Evolutionary conservation across 2,113 vertebrate genomes (phyloP).

Genomic region (Amphiprion ocellaris): DNA sequence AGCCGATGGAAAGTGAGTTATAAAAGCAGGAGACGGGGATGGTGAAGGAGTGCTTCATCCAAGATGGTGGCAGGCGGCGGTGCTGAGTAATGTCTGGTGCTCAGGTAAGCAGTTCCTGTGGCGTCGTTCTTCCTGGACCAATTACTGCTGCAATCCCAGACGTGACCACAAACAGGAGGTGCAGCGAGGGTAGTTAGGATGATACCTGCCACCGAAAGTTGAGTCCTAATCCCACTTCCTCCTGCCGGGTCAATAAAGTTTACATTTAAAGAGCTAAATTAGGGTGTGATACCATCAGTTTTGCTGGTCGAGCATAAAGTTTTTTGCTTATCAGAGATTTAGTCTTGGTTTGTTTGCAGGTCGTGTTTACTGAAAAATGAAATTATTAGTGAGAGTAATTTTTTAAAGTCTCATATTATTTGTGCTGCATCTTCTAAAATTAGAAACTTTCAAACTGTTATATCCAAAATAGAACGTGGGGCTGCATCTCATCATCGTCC

Average conservation of each 20-base stretch:
- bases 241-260: slow-evolving; percentile 35
- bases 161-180: slow-evolving; percentile 20
- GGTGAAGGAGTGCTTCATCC: neutral
- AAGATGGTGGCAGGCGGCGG: slow-evolving; percentile 18
- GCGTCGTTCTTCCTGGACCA: slow-evolving; percentile 26
- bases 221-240: neutral
- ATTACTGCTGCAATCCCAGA: slow-evolving; percentile 54
- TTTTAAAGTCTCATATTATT: neutral
- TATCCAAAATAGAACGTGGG: too few relatives aligned
- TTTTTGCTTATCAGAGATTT: slow-evolving; percentile 17
- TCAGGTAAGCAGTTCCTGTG: slow-evolving; percentile 65
- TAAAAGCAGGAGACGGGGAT: slow-evolving; percentile 2
- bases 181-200: slow-evolving; percentile 5
- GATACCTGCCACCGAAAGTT: neutral
- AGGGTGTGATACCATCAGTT: neutral
- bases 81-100: slow-evolving; percentile 74
- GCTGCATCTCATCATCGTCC: too few relatives aligned
- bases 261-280: slow-evolving; percentile 44
- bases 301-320: neutral
- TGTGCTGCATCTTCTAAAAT: too few relatives aligned
- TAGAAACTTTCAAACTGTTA: too few relatives aligned
- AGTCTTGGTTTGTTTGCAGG: neutral
- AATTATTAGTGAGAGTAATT: neutral
- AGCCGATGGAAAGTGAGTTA: neutral
- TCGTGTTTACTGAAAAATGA: slow-evolving; percentile 5